Conservation (phyloP, 1,140 invertebrate genomes). For the Chionoecetes opilio region DNA sequence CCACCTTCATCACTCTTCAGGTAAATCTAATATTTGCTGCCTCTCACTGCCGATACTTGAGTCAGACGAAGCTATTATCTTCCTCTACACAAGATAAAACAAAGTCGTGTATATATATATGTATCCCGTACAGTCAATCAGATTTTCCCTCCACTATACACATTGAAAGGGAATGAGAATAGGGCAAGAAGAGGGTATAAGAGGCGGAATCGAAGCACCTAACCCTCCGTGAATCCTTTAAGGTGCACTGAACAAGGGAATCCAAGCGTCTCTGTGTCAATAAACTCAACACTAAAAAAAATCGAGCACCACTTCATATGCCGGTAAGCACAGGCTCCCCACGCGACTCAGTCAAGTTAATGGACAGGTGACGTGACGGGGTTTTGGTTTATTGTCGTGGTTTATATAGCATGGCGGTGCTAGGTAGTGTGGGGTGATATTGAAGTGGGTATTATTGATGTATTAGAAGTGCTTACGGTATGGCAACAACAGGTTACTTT, state of each 20-base stretch:
- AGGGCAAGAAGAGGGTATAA: not conserved
- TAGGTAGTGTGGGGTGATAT: too few species aligned
- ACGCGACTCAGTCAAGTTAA: not conserved
- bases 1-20: not conserved
- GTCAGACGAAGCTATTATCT: not conserved
- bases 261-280: not conserved
- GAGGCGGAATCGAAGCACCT: not conserved
- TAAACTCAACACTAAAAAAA: not conserved
- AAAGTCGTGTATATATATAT: not conserved
- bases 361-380: too few species aligned
- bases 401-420: too few species aligned
- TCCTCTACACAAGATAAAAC: not conserved
- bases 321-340: not conserved
- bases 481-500: too few species aligned
- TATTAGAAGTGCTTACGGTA: too few species aligned
- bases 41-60: not conserved
- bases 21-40: not conserved
- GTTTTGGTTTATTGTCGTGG: too few species aligned
- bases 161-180: not conserved
- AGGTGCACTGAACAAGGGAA: not conserved
- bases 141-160: not conserved
- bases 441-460: too few species aligned
- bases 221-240: not conserved
- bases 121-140: not conserved
- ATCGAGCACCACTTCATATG: conserved; percentile 28